Percentiles rank a stretch among this genome's conserved stretches.
phyloP scores from a whole-genome alignment of 2,113 vertebrate species.

The Haplotaxodon microlepis region DNA sequence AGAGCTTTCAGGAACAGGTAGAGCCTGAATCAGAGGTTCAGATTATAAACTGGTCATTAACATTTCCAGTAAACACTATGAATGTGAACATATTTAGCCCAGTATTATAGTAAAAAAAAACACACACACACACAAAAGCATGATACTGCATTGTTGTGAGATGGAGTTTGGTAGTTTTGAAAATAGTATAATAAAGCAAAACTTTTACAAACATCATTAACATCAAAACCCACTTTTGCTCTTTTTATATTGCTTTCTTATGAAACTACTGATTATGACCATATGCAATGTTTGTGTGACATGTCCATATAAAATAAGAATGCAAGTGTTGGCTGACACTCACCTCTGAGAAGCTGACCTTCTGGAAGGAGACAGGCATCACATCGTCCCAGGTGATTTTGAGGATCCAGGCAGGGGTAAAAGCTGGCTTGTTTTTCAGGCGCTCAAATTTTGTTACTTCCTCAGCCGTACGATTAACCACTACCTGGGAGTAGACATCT shows the following conservation, averaged over 20 bases:
- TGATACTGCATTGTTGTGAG: neutral
- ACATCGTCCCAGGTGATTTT: slow-evolving; percentile 78
- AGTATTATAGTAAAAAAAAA: neutral
- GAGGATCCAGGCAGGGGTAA: slow-evolving; percentile 73
- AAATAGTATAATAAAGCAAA: neutral
- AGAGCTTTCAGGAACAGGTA: neutral
- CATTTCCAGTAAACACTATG: neutral
- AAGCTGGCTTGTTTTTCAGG: slow-evolving; percentile 36
- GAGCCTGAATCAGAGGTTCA: neutral
- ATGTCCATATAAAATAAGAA: neutral
- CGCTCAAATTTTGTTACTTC: slow-evolving; percentile 67
- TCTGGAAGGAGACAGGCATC: slow-evolving; percentile 71
- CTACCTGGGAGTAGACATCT: slow-evolving; percentile 68
- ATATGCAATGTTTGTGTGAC: neutral
- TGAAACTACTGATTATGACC: neutral
- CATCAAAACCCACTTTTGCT: neutral
- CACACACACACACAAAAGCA: fast-evolving
- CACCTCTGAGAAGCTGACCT: slow-evolving; percentile 71
- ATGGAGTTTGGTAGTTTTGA: neutral
- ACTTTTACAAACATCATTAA: neutral
- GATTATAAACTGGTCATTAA: neutral
- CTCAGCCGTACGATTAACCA: slow-evolving; percentile 70
- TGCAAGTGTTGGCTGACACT: neutral
- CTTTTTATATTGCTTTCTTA: neutral
- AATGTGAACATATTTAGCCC: neutral